phyloP scores from a whole-genome alignment of 1,140 invertebrate species.

The Caerostris extrusa region DNA sequence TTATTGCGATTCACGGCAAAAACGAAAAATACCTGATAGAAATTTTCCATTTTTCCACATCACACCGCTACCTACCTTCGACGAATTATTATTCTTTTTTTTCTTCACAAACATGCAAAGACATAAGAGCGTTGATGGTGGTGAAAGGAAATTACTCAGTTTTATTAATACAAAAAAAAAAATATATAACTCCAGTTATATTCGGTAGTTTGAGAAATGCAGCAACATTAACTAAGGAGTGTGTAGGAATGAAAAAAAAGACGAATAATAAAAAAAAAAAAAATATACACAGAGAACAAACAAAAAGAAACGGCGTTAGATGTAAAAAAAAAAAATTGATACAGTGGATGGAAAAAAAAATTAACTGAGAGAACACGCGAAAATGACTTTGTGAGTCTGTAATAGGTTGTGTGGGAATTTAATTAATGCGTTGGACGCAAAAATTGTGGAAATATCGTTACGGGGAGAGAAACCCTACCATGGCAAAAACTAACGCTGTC shows the following conservation, averaged over 20 bases:
- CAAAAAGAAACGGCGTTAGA: not conserved
- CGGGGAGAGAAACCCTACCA: not conserved
- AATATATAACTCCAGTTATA: not conserved
- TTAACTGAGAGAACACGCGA: not conserved
- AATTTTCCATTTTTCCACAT: not conserved
- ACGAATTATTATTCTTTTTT: not conserved
- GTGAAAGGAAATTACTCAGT: constrained; percentile 51
- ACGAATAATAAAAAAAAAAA: not conserved
- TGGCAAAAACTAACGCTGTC: constrained; percentile 45
- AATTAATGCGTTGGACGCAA: constrained; percentile 50
- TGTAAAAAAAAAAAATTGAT: not conserved
- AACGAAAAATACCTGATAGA: not conserved
- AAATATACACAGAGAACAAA: not conserved
- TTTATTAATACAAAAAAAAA: constrained; percentile 43
- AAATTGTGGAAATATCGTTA: constrained; percentile 61
- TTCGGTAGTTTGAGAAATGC: constrained; percentile 46
- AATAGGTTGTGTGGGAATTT: constrained; percentile 61
- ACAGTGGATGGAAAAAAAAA: not conserved
- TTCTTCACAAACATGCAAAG: not conserved
- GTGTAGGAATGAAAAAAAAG: not conserved
- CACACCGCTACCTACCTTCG: not conserved
- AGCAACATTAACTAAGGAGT: not conserved
- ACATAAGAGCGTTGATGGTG: not conserved
- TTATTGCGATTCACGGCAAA: not conserved
- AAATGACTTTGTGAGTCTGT: constrained; percentile 63